Base-by-base conservation (phyloP, 2,888 invertebrate species). In the Drosophila engyochracea region DNA sequence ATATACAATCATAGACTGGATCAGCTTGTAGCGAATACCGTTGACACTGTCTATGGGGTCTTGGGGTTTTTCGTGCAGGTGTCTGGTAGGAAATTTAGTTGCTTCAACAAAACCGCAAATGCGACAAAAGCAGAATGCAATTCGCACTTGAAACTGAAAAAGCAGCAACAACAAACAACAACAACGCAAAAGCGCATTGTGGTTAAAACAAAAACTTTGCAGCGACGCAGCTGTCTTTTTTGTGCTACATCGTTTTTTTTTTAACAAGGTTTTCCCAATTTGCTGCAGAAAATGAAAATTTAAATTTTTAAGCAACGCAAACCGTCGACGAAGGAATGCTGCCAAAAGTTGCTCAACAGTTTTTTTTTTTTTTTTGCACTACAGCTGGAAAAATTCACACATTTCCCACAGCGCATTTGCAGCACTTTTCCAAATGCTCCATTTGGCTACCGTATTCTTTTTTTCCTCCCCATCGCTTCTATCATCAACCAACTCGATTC, bases 121-220 rank as follows among this genome's bases (percentile, higher is more conserved):
- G 91, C 89, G 90, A 91, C 90, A 87, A 86, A 90, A 89, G 89
- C 82, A 86, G 90, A 90, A 86, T 90, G 89, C 85, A 90, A 89
- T 90, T 86, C 85, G 90, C 85, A 86, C 85, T 90, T 86, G 90
- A 89, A 89, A 85, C 83, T 83, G 74, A 70, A 70, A 67, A 70
- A 76, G 52, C 68, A 62, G n/a, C 49, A 64, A 39, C 70, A 62
- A 16, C 52, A 68, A 41, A 37, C 39, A 47, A 54, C 53, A 54
- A 64, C 41, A 59, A 62, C 35, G 60, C 58, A 57, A 72, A 59
- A 74, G 67, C 68, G 72, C 68, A 76, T 74, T 85, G 85, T 85
- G 89, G 89, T 74, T 65, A 65, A 72, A 67, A 71, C 67, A 79
- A 79, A 70, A 81, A 82, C 64, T 65, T 69, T 69, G 49, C 51